These are phyloP conservation scores for Sebastes schlegelii DNA, from an alignment of 2,113 vertebrate species.

Conservation along the genomic window DNA sequence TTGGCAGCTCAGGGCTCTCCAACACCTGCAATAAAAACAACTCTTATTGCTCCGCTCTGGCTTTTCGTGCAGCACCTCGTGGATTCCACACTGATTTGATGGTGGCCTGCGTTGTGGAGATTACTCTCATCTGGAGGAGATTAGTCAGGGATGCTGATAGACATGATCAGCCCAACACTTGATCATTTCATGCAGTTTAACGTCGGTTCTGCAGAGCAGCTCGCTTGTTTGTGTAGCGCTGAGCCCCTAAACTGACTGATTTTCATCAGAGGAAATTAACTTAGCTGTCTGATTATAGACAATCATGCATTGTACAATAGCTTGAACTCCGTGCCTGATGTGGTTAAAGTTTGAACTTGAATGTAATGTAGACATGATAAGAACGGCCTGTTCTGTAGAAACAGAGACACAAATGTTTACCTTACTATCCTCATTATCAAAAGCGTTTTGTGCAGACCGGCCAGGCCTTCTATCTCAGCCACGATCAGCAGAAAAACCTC, in stretches of 20 bases:
- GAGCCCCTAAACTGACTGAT: constrained; percentile 52
- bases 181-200: constrained; percentile 62
- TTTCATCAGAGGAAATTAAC: constrained; percentile 63
- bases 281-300: constrained; percentile 54
- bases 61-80: constrained; percentile 70
- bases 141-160: constrained; percentile 72
- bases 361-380: constrained; percentile 56
- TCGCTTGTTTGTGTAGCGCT: constrained; percentile 36
- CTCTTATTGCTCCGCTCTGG: constrained; percentile 55
- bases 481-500: constrained; percentile 61
- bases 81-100: constrained; percentile 78
- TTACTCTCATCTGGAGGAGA: constrained; percentile 87
- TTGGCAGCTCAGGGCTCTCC: constrained; percentile 54
- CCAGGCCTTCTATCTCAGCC: constrained; percentile 66
- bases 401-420: constrained; percentile 61
- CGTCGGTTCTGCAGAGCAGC: constrained; percentile 9
- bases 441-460: constrained; percentile 56
- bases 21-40: constrained; percentile 70
- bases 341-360: constrained; percentile 44
- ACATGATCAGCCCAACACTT: constrained; percentile 61
- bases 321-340: constrained; percentile 7
- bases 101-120: constrained; percentile 75
- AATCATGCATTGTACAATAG: constrained; percentile 46
- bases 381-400: constrained; percentile 47
- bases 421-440: constrained; percentile 58